These are phyloP conservation scores for Cephalopholis sonnerati DNA, from an alignment of 2,113 vertebrate species.

Conservation along the genomic window DNA sequence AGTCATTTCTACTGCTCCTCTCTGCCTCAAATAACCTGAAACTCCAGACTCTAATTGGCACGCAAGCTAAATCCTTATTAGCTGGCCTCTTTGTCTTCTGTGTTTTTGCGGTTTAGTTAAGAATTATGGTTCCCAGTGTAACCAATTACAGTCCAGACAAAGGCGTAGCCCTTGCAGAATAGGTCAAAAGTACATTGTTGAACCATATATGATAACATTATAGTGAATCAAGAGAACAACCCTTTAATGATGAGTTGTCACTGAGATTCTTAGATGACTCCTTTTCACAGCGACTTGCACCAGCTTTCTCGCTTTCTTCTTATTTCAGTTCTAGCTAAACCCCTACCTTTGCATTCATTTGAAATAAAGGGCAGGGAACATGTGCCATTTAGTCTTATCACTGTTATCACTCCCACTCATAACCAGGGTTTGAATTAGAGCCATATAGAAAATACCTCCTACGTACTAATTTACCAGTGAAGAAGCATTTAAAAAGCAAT, in stretches of 20 bases:
- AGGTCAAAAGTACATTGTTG: slow-evolving; percentile 29
- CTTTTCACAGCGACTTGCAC: background rate
- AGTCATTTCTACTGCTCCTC: slow-evolving; percentile 55
- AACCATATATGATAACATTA: background rate
- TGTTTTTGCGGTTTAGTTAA: slow-evolving; percentile 36
- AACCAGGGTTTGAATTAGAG: slow-evolving; percentile 26
- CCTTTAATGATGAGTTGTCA: background rate
- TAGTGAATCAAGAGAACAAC: background rate
- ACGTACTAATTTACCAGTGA: slow-evolving; percentile 12
- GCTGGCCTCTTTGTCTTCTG: slow-evolving; percentile 25
- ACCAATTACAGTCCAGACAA: slow-evolving; percentile 42
- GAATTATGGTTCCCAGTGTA: slow-evolving; percentile 42
- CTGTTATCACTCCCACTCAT: slow-evolving; percentile 41
- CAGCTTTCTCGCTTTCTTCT: background rate
- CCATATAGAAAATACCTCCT: background rate
- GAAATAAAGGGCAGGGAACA: slow-evolving; percentile 7
- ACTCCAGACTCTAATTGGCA: slow-evolving; percentile 50
- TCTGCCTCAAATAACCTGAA: slow-evolving; percentile 55
- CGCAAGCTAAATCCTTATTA: slow-evolving; percentile 37
- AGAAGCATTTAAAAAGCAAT: slow-evolving; percentile 18
- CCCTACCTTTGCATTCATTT: background rate
- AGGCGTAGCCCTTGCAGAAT: slow-evolving; percentile 1
- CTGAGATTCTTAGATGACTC: slow-evolving; percentile 10
- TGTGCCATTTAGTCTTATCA: slow-evolving; percentile 15
- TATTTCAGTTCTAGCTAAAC: background rate